These are phyloP conservation scores for Decapterus maruadsi DNA, from an alignment of 2,797 vertebrate genomes.

Conservation along the genomic window DNA sequence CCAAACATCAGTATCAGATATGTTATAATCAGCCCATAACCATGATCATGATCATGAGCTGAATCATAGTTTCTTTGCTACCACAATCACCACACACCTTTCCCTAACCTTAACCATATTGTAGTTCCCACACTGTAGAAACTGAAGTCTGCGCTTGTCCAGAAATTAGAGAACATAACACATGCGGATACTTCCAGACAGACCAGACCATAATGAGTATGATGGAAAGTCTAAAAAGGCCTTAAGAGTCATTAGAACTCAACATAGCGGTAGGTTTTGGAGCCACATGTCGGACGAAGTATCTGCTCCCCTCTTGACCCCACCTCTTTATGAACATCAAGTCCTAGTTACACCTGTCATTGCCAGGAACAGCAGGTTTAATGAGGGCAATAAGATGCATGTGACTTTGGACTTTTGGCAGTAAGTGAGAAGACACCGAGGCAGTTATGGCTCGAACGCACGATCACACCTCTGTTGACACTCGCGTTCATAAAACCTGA, in stretches of 20 bases:
- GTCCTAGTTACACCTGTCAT: constrained; percentile 16
- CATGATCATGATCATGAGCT: too few species aligned
- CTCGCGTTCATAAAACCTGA: constrained; percentile 54
- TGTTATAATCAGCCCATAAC: neutral
- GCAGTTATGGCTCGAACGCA: constrained; percentile 40
- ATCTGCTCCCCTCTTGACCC: neutral
- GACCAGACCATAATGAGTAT: neutral
- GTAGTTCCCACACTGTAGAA: neutral
- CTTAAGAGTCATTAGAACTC: neutral
- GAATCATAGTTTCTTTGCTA: neutral
- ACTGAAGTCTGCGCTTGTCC: neutral
- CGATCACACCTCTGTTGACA: constrained; percentile 43
- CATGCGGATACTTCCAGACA: neutral
- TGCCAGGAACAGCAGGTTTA: constrained; percentile 44
- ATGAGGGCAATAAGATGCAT: constrained; percentile 19
- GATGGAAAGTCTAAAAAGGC: neutral
- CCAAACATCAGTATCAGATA: neutral
- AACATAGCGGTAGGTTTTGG: neutral
- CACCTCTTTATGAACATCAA: constrained; percentile 4
- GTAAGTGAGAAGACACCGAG: constrained; percentile 16
- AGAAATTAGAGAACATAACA: neutral
- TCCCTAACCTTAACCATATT: neutral
- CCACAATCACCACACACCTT: neutral
- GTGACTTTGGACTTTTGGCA: constrained; percentile 76
- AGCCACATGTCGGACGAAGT: neutral